Evolutionary conservation across 2,113 vertebrate species (phyloP).

Genomic region (Sporophila hypoxantha): DNA sequence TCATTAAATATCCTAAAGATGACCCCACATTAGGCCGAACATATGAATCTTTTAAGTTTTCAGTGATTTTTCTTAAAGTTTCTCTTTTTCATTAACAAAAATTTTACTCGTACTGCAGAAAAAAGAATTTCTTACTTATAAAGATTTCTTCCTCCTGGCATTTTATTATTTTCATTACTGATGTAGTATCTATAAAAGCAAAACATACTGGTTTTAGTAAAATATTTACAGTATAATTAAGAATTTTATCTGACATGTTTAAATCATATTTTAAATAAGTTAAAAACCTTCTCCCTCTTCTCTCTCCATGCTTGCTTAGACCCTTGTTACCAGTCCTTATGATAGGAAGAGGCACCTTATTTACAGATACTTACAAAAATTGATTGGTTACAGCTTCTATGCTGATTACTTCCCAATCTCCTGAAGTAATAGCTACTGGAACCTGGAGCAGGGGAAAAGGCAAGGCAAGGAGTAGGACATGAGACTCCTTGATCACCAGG

Average conservation of each 20-base stretch:
- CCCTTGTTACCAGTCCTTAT: neutral
- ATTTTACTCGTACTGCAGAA: neutral
- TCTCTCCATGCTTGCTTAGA: neutral
- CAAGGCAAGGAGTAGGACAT: neutral
- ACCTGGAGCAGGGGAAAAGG: neutral
- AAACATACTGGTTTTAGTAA: slow-evolving; percentile 16
- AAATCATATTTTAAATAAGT: neutral
- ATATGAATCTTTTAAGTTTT: neutral
- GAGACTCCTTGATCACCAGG: neutral
- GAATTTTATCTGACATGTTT: neutral
- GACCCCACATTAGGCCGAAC: neutral
- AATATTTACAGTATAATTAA: neutral
- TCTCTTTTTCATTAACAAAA: neutral
- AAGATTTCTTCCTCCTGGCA: slow-evolving; percentile 84
- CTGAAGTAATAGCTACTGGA: slow-evolving; percentile 56
- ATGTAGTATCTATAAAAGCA: slow-evolving; percentile 85
- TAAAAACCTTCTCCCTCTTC: neutral
- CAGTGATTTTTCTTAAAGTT: neutral
- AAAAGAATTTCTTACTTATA: slow-evolving; percentile 80
- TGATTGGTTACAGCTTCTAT: slow-evolving; percentile 64
- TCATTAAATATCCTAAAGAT: neutral
- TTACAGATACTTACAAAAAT: slow-evolving; percentile 69
- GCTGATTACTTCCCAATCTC: slow-evolving; percentile 75
- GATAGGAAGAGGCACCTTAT: neutral
- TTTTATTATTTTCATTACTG: slow-evolving; percentile 81